Evolutionary conservation across 2,888 invertebrate genomes (phyloP).

Genomic region (Cephalotes varians): DNA sequence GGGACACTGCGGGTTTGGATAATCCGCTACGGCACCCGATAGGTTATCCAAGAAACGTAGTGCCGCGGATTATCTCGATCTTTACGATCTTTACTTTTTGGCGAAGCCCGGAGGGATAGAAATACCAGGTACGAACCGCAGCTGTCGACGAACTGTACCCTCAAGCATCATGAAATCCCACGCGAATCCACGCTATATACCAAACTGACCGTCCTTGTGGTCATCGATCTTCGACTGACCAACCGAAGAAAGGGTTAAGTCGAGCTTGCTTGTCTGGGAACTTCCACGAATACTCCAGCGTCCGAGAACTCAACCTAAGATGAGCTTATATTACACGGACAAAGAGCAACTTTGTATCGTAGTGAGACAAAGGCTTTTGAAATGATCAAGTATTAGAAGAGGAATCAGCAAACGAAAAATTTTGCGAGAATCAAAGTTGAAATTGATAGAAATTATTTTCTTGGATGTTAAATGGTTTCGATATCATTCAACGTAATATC

Average conservation of each 20-base stretch:
- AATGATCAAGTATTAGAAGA: neutral
- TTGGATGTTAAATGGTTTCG: neutral
- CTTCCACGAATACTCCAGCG: slow-evolving; percentile 2
- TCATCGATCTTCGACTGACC: slow-evolving; percentile 34
- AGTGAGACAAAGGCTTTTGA: neutral
- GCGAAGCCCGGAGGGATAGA: slow-evolving; percentile 59
- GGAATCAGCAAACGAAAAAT: neutral
- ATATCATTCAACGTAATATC: no score
- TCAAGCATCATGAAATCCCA: slow-evolving; percentile 42
- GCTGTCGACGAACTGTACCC: neutral
- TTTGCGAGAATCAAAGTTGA: neutral
- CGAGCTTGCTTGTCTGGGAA: neutral
- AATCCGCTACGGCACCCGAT: no score
- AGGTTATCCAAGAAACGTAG: slow-evolving; percentile 69
- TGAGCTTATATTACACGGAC: neutral
- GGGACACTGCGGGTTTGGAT: slow-evolving; percentile 62
- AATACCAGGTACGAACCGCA: slow-evolving; percentile 32
- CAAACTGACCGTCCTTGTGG: neutral
- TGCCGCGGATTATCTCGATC: slow-evolving; percentile 75
- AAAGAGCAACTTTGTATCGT: neutral
- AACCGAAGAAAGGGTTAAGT: neutral
- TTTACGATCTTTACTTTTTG: slow-evolving; percentile 77
- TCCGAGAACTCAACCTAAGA: neutral
- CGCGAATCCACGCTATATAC: neutral
- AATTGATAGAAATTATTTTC: neutral